phyloP scores from a whole-genome alignment of 2,797 vertebrate species.

The Poliocrania exsul region DNA sequence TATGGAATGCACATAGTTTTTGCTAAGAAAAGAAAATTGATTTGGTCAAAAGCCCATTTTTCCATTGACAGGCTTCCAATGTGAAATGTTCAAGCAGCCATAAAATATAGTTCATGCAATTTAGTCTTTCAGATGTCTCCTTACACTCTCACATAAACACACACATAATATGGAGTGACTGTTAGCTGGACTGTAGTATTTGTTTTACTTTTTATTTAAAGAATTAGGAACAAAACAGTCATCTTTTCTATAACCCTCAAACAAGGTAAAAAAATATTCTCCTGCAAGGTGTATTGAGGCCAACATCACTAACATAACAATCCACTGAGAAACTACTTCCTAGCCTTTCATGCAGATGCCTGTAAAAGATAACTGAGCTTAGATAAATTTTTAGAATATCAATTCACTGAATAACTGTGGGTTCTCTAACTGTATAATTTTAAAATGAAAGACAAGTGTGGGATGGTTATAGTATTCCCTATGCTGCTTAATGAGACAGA shows the following conservation, averaged over 20 bases:
- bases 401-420: neutral
- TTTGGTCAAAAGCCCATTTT: neutral
- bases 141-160: neutral
- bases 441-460: slow-evolving; percentile 9
- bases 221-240: neutral
- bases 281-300: neutral
- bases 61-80: neutral
- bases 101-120: neutral
- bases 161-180: neutral
- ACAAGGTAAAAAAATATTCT: neutral
- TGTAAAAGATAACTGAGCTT: neutral
- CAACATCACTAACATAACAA: neutral
- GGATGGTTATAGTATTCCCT: slow-evolving; percentile 8
- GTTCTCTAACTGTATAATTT: slow-evolving; percentile 7
- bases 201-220: neutral
- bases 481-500: slow-evolving; percentile 60
- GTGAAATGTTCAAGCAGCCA: neutral
- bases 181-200: neutral
- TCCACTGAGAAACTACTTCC: neutral
- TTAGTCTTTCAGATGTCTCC: neutral
- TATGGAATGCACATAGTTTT: neutral
- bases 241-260: neutral
- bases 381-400: neutral
- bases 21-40: neutral
- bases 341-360: neutral